phyloP scores from a whole-genome alignment of 2,113 vertebrate species.

The Solea solea region DNA sequence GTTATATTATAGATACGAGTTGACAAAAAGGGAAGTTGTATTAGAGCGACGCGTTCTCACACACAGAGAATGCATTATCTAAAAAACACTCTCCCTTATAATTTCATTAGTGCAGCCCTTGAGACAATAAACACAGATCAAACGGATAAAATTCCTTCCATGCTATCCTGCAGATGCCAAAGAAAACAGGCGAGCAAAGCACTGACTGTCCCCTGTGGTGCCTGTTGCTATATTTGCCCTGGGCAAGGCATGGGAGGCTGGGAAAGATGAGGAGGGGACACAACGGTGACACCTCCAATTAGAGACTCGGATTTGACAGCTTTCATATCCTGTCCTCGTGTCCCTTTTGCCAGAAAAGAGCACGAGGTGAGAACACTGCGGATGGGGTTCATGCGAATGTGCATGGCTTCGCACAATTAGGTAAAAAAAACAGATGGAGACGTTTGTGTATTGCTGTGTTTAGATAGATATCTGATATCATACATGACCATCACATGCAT shows the following conservation, averaged over 20 bases:
- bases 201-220: slow-evolving; percentile 55
- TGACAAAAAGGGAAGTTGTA: background rate
- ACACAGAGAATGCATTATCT: slow-evolving; percentile 6
- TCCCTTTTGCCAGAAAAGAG: background rate
- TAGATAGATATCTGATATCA: background rate
- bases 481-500: background rate
- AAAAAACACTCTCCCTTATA: slow-evolving; percentile 9
- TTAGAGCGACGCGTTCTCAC: slow-evolving; percentile 3
- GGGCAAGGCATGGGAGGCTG: slow-evolving; percentile 51
- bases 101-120: slow-evolving; percentile 26
- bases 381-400: background rate
- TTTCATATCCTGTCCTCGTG: slow-evolving; percentile 9
- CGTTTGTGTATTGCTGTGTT: slow-evolving; percentile 5
- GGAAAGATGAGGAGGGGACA: slow-evolving; percentile 63
- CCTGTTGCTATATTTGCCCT: slow-evolving; percentile 68
- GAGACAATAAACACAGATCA: slow-evolving; percentile 41
- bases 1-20: background rate
- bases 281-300: slow-evolving; percentile 60
- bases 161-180: slow-evolving; percentile 31
- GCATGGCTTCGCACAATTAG: background rate
- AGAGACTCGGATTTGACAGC: slow-evolving; percentile 29
- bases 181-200: slow-evolving; percentile 57
- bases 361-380: slow-evolving; percentile 17
- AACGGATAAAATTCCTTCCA: slow-evolving; percentile 55
- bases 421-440: background rate